Conservation (phyloP, 2,888 invertebrate species). For the Tromatobia lineatoria region DNA sequence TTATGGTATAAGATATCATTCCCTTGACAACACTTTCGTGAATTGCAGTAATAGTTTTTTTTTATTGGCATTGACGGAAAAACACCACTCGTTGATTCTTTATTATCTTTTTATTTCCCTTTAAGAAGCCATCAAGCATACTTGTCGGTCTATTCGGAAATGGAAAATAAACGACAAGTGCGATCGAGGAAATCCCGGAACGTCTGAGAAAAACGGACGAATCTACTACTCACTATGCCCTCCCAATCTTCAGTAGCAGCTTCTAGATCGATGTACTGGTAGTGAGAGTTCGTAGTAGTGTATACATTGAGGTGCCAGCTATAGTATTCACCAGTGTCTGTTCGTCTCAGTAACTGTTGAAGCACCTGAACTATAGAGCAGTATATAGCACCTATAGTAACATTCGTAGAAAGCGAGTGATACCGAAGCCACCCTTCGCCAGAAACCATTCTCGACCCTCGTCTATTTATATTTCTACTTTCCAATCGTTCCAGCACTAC, state of each 20-base stretch:
- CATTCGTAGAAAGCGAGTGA: slow-evolving; percentile 31
- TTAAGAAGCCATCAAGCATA: slow-evolving; percentile 39
- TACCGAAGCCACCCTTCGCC: slow-evolving; percentile 47
- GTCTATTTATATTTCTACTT: slow-evolving; percentile 66
- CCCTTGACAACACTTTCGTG: neutral
- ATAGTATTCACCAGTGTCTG: slow-evolving; percentile 32
- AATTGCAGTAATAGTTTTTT: neutral
- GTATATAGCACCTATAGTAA: neutral
- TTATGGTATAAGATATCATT: neutral
- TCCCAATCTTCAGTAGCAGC: slow-evolving; percentile 51
- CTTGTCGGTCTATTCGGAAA: slow-evolving; percentile 43
- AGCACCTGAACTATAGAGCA: slow-evolving; percentile 9
- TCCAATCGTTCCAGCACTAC: slow-evolving; percentile 60
- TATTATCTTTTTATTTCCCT: slow-evolving; percentile 20
- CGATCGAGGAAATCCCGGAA: slow-evolving; percentile 35
- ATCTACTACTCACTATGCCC: slow-evolving; percentile 36
- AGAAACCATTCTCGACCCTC: slow-evolving; percentile 56
- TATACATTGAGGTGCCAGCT: slow-evolving; percentile 36
- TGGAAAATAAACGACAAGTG: slow-evolving; percentile 61
- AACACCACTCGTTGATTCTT: neutral
- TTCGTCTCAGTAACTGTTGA: slow-evolving; percentile 41
- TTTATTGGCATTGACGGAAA: neutral
- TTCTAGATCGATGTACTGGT: slow-evolving; percentile 43
- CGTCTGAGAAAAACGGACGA: slow-evolving; percentile 11
- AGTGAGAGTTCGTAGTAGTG: slow-evolving; percentile 32